Evolutionary conservation across 2,797 vertebrate species (phyloP), one percentile per base, ranked within the genome.

Genomic region (Huso huso): DNA sequence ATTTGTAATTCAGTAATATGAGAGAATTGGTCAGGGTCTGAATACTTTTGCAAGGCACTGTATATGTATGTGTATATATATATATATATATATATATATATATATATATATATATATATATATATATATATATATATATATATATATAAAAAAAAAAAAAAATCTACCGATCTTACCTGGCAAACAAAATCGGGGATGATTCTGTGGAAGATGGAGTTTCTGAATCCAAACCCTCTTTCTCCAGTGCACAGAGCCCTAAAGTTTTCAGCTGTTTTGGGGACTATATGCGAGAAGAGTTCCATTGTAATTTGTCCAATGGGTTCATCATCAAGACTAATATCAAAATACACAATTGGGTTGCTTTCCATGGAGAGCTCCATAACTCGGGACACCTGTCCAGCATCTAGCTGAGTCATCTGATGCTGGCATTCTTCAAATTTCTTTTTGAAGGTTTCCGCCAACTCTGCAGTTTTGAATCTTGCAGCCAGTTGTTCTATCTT

Each of bases 401-500:
- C 60, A 12, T 86, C 87, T 0, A 70, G 59, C 67, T 89, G 85
- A 18, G 80, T 80, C 52, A 93, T 83, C 58, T 74, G 89, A 50
- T 66, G 83, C 75, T 96, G 95, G 78, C 95, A 98, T 63, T 95
- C 89, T 66, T 89, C 87, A 83, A 99, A 96, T 50, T 74, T 92
- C 74, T 79, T 94, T 78, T 88, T 92, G 81, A 98, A 99, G 65
- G 85, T 79, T 68, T 95, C 90, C 0, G 94, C 88, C 67, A 97
- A 81, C 75, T 98, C 95, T 4, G 93, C 77, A 23, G 81, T 96
- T 89, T 99, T 99, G 84, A 99, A 99, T 81, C 93, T 92, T 51
- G 90, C 95, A 0, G 97, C 96, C 73, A 98, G 84, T 79, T 98
- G 96, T 79, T 99, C 96, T 63, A 99, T 81, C 65, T 79, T 88